phyloP scores from a whole-genome alignment of 2,113 vertebrate species.

The Mungos mungo region DNA sequence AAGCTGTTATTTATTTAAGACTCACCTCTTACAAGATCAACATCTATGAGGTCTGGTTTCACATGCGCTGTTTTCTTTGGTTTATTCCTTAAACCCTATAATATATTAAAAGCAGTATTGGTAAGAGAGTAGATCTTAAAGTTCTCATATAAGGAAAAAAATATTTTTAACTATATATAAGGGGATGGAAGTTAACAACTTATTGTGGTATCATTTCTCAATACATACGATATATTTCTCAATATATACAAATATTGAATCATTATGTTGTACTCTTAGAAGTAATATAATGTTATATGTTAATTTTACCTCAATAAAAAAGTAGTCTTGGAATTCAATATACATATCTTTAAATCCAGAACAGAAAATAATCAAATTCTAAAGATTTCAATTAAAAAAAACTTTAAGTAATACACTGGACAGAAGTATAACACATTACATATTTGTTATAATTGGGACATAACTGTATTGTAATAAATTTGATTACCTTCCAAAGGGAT shows the following conservation, averaged over 20 bases:
- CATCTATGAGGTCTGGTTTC: constrained; percentile 98
- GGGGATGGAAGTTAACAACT: background rate
- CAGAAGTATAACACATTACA: background rate
- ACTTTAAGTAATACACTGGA: background rate
- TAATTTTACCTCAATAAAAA: background rate
- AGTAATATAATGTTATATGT: background rate
- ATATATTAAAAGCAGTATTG: constrained; percentile 71
- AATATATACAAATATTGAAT: background rate
- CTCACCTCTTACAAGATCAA: constrained; percentile 98
- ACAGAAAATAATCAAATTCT: constrained; percentile 43
- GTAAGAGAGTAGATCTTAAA: background rate
- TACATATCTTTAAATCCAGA: background rate
- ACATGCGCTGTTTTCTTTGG: constrained; percentile 99
- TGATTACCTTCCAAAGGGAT: background rate
- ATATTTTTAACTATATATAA: background rate
- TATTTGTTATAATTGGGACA: constrained; percentile 29
- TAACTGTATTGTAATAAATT: constrained; percentile 10
- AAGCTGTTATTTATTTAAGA: constrained; percentile 54
- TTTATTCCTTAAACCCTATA: constrained; percentile 98
- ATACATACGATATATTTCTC: background rate
- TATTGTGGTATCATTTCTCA: constrained; percentile 9
- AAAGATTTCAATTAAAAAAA: constrained; percentile 42
- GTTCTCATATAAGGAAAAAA: background rate
- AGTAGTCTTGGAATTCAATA: constrained; percentile 64
- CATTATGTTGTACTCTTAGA: background rate